A percentile compares a stretch with the other conserved stretches of the same genome.
These are phyloP conservation scores for Parotocinclus haroldoi DNA, from an alignment of 2,797 vertebrate species.

Conservation along the genomic window DNA sequence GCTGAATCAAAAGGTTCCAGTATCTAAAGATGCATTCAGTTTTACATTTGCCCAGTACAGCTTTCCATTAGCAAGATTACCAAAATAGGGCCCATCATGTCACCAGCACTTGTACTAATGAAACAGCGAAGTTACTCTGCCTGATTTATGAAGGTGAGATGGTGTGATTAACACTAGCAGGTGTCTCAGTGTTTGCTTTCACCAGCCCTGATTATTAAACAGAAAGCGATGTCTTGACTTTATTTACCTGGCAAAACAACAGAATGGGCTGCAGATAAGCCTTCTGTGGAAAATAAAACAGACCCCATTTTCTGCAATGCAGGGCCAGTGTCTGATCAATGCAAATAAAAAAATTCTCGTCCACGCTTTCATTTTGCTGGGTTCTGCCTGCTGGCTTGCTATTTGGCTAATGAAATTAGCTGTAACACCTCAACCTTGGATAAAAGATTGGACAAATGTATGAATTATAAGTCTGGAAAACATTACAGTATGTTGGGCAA, in stretches of 20 bases:
- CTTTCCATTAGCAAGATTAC: constrained; percentile 39
- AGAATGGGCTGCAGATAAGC: constrained; percentile 34
- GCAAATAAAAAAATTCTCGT: constrained; percentile 35
- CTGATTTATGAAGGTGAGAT: constrained; percentile 49
- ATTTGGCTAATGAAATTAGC: constrained; percentile 32
- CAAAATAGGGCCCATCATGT: constrained; percentile 38
- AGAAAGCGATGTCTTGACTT: constrained; percentile 37
- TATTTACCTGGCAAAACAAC: constrained; percentile 38
- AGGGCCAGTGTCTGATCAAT: constrained; percentile 18
- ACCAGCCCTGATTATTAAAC: constrained; percentile 43
- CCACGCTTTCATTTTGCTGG: constrained; percentile 20
- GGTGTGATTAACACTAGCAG: constrained; percentile 49
- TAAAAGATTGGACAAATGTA: constrained; percentile 22
- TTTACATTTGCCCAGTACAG: constrained; percentile 16
- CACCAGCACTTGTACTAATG: constrained; percentile 45
- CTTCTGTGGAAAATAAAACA: neutral
- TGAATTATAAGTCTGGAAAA: constrained; percentile 45
- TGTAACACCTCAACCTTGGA: constrained; percentile 30
- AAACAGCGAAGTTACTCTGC: constrained; percentile 39
- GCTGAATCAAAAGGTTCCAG: constrained; percentile 6
- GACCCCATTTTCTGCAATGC: constrained; percentile 23
- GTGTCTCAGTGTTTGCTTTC: constrained; percentile 38
- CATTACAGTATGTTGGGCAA: constrained; percentile 54
- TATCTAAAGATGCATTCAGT: constrained; percentile 20
- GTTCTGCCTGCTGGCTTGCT: constrained; percentile 7